phyloP scores from a whole-genome alignment of 2,888 invertebrate species.

The Pseudanteris insignis region DNA sequence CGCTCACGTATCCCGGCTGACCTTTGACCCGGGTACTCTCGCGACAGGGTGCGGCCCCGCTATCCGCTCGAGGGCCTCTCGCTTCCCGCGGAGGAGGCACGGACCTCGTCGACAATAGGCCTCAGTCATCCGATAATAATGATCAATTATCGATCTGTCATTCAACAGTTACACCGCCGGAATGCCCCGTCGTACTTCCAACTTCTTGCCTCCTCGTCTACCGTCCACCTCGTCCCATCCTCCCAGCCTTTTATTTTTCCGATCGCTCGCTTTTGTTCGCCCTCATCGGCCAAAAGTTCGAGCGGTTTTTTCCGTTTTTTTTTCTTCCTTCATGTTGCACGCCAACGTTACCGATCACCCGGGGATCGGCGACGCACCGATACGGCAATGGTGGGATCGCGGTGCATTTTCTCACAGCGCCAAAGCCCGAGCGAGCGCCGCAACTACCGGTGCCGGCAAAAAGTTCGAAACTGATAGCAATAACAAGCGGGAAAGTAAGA shows the following conservation, averaged over 20 bases:
- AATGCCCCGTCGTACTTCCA: conserved; percentile 62
- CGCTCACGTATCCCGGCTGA: conserved; percentile 57
- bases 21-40: conserved; percentile 55
- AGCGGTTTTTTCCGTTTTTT: too few relatives aligned
- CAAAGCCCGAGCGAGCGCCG: conserved; percentile 47
- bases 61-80: conserved; percentile 50
- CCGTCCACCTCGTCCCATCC: conserved; percentile 13
- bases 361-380: too few relatives aligned
- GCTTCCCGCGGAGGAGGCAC: conserved; percentile 49
- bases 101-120: conserved; percentile 55
- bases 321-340: too few relatives aligned
- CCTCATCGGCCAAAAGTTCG: too few relatives aligned
- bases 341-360: too few relatives aligned
- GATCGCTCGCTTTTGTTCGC: conserved; percentile 11
- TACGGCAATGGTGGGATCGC: conserved; percentile 27
- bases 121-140: conserved; percentile 61
- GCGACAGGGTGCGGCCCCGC: conserved; percentile 58
- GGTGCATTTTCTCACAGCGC: conserved; percentile 57
- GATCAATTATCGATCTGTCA: conserved; percentile 65
- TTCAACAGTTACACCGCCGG: conserved; percentile 57
- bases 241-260: conserved; percentile 12
- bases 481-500: conserved; percentile 53
- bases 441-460: conserved; percentile 57
- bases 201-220: conserved; percentile 46
- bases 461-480: conserved; percentile 58